phyloP scores from a whole-genome alignment of 2,113 vertebrate species.

The Oplegnathus fasciatus region DNA sequence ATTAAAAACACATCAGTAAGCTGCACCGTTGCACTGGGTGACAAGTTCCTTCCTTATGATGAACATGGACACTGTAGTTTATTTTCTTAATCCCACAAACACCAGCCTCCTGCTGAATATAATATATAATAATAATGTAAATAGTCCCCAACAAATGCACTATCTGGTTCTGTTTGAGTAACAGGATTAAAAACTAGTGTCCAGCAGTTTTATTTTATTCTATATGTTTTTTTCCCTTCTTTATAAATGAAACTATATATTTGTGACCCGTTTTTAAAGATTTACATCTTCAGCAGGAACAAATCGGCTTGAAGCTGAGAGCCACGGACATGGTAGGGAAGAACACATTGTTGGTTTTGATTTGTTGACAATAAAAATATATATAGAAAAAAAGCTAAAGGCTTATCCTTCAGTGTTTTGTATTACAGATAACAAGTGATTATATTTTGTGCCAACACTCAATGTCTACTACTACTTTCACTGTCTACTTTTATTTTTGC shows the following conservation, averaged over 20 bases:
- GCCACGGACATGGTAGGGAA: neutral
- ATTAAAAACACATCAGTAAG: neutral
- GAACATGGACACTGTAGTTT: neutral
- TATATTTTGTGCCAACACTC: neutral
- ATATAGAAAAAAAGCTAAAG: neutral
- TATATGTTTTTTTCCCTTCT: neutral
- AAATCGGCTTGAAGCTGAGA: neutral
- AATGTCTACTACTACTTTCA: too few species aligned
- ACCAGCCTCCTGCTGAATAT: neutral
- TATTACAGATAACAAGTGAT: neutral
- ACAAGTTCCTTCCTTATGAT: neutral
- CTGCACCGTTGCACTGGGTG: too few species aligned
- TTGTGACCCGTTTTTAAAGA: neutral
- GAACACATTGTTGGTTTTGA: neutral
- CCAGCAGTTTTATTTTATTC: neutral
- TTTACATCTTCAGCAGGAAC: neutral
- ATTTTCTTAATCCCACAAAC: neutral
- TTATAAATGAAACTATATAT: neutral
- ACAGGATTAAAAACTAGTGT: neutral
- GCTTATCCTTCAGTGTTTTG: neutral
- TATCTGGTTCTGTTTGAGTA: neutral
- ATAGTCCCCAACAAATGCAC: neutral
- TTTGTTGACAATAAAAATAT: neutral
- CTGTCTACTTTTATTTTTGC: too few species aligned
- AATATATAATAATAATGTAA: neutral